Evolutionary conservation across 2,113 vertebrate species (phyloP).

Genomic region (Haemorhous mexicanus): DNA sequence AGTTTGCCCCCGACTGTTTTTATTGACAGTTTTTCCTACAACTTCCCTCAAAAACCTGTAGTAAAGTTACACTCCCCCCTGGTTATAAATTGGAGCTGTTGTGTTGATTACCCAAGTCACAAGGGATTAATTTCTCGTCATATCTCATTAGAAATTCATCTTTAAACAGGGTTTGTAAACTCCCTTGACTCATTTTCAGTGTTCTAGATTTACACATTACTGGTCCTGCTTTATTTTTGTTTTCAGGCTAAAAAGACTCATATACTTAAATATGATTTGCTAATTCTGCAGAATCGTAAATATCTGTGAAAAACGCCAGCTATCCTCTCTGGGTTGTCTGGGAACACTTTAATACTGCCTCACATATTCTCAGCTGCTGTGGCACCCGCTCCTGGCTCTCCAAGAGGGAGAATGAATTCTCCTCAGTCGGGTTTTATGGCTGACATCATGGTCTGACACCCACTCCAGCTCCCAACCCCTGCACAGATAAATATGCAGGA

Average conservation of each 20-base stretch:
- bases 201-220: not conserved
- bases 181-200: not conserved
- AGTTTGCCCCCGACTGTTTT: not conserved
- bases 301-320: not conserved
- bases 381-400: not conserved
- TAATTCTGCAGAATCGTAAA: not conserved
- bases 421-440: not conserved
- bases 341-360: rapidly evolving
- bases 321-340: not conserved
- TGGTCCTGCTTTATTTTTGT: not conserved
- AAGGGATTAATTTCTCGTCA: not conserved
- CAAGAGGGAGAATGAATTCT: not conserved
- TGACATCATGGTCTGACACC: not conserved
- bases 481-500: not conserved
- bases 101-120: not conserved
- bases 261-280: not conserved
- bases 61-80: not conserved
- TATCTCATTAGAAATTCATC: conserved; percentile 11
- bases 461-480: not conserved
- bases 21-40: not conserved
- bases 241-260: not conserved
- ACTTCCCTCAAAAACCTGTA: not conserved
- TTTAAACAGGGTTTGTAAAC: not conserved
- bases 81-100: not conserved
- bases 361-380: not conserved